A percentile compares a stretch with the other conserved stretches of the same genome.
phyloP scores from a whole-genome alignment of 2,888 invertebrate species.

The Choristoneura rosaceana region DNA sequence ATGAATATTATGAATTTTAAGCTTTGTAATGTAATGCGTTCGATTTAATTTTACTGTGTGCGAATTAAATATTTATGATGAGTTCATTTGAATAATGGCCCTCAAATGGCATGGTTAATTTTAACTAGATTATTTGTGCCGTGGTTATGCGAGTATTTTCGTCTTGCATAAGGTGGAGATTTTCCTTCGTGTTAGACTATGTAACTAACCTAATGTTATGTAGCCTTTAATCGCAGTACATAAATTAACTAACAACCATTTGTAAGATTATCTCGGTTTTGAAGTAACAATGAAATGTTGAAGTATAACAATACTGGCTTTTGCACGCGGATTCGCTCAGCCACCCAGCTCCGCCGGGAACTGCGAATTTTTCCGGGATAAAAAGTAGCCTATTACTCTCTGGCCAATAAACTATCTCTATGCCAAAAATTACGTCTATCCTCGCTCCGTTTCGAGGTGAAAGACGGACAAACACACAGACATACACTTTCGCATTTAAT shows the following conservation, averaged over 20 bases:
- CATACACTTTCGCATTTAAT: no score
- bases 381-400: no score
- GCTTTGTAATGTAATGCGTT: constrained; percentile 4
- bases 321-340: no score
- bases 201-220: background rate
- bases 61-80: constrained; percentile 22
- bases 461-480: no score
- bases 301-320: no score
- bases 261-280: background rate
- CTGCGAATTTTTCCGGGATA: no score
- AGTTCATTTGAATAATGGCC: background rate
- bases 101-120: constrained; percentile 12
- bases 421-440: no score
- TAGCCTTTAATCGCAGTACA: background rate
- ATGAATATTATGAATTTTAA: background rate
- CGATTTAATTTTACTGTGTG: constrained; percentile 6
- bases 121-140: constrained; percentile 15
- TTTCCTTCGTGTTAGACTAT: constrained; percentile 9
- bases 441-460: no score
- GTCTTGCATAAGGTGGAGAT: constrained; percentile 21
- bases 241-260: constrained; percentile 1
- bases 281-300: background rate
- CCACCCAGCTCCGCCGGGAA: no score
- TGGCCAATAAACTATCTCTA: no score
- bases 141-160: background rate